Conservation (phyloP, 2,888 invertebrate species). For the Meliscaeva auricollis region DNA sequence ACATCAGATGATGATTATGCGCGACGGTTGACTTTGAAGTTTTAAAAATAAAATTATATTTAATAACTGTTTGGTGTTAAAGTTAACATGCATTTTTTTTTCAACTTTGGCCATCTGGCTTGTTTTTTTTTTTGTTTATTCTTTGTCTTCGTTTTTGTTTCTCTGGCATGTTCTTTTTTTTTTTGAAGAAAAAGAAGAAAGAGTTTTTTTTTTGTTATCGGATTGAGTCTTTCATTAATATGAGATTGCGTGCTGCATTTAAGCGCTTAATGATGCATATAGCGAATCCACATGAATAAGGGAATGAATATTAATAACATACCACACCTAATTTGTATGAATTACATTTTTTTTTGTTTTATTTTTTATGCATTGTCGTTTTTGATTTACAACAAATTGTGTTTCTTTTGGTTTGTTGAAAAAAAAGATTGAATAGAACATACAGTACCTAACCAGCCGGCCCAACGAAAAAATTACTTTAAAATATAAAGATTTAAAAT, state of each 20-base stretch:
- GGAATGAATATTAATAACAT: conserved; percentile 26
- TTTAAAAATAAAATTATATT: neutral
- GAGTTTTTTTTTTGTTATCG: conserved; percentile 16
- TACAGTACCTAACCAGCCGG: too few relatives aligned
- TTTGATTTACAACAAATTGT: neutral
- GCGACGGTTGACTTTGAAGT: neutral
- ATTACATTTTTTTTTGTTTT: conserved; percentile 28
- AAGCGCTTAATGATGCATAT: conserved; percentile 40
- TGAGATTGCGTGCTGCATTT: conserved; percentile 44
- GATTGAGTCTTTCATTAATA: conserved; percentile 17
- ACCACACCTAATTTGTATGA: conserved; percentile 63
- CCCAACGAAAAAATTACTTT: too few relatives aligned
- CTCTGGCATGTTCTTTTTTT: neutral
- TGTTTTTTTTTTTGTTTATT: neutral
- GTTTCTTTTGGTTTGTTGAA: too few relatives aligned
- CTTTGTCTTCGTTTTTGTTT: too few relatives aligned
- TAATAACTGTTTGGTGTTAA: conserved; percentile 2
- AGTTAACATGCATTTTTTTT: conserved; percentile 8
- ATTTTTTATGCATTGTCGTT: neutral
- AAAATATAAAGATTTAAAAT: too few relatives aligned
- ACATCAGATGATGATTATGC: conserved; percentile 21
- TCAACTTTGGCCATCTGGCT: conserved; percentile 3
- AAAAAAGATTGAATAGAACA: too few relatives aligned
- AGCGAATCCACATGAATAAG: conserved; percentile 25
- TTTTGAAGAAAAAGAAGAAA: neutral